Evolutionary conservation across 2,113 vertebrate species (phyloP), one percentile per base, ranked within the genome.

Genomic region (Heteronetta atricapilla): DNA sequence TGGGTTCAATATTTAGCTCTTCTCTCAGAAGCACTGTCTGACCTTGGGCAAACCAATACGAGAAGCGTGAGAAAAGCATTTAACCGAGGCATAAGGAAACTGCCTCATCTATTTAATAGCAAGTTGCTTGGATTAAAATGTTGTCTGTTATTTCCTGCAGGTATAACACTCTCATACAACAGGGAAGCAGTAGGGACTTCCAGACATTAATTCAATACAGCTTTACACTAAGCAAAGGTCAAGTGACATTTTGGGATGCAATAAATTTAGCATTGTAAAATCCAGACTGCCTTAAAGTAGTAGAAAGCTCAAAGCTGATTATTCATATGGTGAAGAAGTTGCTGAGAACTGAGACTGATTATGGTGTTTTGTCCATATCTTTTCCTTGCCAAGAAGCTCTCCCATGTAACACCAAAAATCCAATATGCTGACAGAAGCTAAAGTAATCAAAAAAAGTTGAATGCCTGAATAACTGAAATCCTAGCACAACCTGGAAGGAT

Each of bases 401-500:
- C 38, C 64, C 36, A 42, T 20, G 13, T 23, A 93, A 78, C 82
- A 82, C 44, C 81, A 82, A 70, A 96, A 97, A 95, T 93, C 89
- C 85, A 97, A 89, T 86, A 96, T 55, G 48, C 86, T 95, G 93
- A 91, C 75, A 88, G 96, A 96, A 14, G 36, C 44, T 94, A 56
- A 83, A 95, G 94, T 97, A 98, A 98, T 98, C 91, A 96, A 95
- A 96, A 94, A 94, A 83, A 95, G 89, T 93, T 96, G 95, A 98
- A 95, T 90, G 20, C 59, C 94, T 90, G 87, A 97, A 95, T 88
- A 98, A 94, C 69, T 44, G 25, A 89, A 97, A 97, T 92, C 74
- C 92, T 96, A 92, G 73, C 80, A 95, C 74, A 97, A 82, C 83
- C 66, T 91, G 82, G 96, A 97, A 97, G 76, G 53, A 92, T 97